phyloP scores from a whole-genome alignment of 2,888 invertebrate species.

The Erebia epiphron region DNA sequence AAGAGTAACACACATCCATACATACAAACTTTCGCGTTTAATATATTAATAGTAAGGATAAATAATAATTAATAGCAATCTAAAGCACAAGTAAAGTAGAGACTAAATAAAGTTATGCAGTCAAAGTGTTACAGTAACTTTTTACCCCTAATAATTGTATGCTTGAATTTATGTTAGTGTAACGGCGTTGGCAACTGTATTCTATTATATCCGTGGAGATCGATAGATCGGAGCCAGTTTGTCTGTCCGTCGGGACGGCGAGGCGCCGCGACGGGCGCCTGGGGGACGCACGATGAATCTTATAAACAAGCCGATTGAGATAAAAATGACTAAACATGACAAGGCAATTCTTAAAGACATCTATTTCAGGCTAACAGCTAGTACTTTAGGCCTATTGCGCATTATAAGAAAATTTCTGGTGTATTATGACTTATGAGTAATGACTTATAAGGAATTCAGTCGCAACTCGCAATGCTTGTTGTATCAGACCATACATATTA shows the following conservation, averaged over 20 bases:
- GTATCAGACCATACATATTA: too few species aligned
- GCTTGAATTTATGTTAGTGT: constrained; percentile 33
- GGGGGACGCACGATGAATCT: constrained; percentile 59
- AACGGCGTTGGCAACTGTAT: constrained; percentile 56
- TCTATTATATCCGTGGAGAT: constrained; percentile 56
- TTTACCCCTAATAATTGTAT: constrained; percentile 10
- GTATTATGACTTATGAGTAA: too few species aligned
- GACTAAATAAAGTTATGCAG: too few species aligned
- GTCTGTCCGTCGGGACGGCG: constrained; percentile 77
- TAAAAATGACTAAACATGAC: constrained; percentile 27
- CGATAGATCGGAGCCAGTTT: constrained; percentile 64
- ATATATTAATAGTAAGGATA: too few species aligned
- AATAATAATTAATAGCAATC: too few species aligned
- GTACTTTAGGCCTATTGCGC: neutral
- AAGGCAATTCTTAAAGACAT: constrained; percentile 11
- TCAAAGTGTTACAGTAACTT: neutral
- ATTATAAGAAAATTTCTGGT: too few species aligned
- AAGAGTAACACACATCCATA: too few species aligned
- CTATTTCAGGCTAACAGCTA: neutral
- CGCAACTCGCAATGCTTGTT: too few species aligned
- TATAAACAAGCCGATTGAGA: constrained; percentile 35
- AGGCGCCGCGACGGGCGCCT: constrained; percentile 70
- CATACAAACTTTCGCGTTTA: too few species aligned
- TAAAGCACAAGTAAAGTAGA: too few species aligned
- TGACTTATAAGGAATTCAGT: too few species aligned